phyloP scores from a whole-genome alignment of 2,113 vertebrate species.

The Hemiscyllium ocellatum region DNA sequence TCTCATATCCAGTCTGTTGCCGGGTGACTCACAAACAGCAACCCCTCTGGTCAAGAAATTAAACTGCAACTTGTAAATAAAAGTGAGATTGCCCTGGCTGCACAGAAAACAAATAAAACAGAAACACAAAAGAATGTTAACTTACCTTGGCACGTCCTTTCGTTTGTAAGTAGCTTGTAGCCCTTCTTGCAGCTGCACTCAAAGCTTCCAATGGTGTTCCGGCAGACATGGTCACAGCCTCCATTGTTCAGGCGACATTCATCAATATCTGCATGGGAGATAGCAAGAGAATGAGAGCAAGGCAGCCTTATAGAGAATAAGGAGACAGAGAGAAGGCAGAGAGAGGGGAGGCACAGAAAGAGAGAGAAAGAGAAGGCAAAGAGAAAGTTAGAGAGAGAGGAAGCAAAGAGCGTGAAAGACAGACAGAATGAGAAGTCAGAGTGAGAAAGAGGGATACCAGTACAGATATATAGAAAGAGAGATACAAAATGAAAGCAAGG shows the following conservation, averaged over 20 bases:
- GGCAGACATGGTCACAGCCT: slow-evolving; percentile 91
- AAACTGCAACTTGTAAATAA: background rate
- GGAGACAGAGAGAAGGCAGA: background rate
- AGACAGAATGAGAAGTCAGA: background rate
- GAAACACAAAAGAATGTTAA: background rate
- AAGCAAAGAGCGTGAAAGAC: slow-evolving; percentile 25
- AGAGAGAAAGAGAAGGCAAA: background rate
- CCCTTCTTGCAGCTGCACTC: slow-evolving; percentile 97
- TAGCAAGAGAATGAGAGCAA: background rate
- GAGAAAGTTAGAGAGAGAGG: background rate
- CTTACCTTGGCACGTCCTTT: slow-evolving; percentile 90
- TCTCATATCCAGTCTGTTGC: background rate
- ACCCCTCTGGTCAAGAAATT: background rate
- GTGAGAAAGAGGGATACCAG: slow-evolving; percentile 26
- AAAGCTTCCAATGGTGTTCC: slow-evolving; percentile 93
- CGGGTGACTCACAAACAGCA: background rate
- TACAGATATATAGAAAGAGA: background rate
- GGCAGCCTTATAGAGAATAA: background rate
- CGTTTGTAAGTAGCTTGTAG: slow-evolving; percentile 88
- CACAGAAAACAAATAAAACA: background rate
- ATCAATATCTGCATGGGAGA: slow-evolving; percentile 72
- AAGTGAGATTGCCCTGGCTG: background rate
- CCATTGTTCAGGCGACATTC: slow-evolving; percentile 91
- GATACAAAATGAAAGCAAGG: background rate
- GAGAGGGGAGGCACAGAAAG: slow-evolving; percentile 13